phyloP scores from a whole-genome alignment of 2,797 vertebrate genomes.

The Gymnodraco acuticeps region DNA sequence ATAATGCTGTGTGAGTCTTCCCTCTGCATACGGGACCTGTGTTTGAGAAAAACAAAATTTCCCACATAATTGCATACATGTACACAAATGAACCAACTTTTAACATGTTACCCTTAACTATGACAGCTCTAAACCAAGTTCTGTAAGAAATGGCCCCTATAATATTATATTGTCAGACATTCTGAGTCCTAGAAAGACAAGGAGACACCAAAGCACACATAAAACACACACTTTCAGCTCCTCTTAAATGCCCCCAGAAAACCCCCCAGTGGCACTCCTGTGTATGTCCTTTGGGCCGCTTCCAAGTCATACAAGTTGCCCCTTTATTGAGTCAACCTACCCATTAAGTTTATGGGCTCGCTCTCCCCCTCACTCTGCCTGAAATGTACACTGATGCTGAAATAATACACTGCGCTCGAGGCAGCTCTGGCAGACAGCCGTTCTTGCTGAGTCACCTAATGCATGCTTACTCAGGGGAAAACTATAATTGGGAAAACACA shows the following conservation, averaged over 20 bases:
- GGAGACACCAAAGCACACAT: slow-evolving; percentile 22
- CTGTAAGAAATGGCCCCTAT: not conserved
- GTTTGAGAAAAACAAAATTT: not conserved
- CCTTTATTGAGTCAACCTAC: slow-evolving; percentile 75
- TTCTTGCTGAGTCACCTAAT: slow-evolving; percentile 79
- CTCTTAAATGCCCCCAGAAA: slow-evolving; percentile 49
- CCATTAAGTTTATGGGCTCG: slow-evolving; percentile 73
- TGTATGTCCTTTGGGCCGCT: slow-evolving; percentile 54
- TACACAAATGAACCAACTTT: not conserved
- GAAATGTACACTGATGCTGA: slow-evolving; percentile 76
- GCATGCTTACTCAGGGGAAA: slow-evolving; percentile 75
- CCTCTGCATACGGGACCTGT: slow-evolving; percentile 1
- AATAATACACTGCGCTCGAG: slow-evolving; percentile 73
- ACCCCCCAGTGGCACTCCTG: slow-evolving; percentile 32
- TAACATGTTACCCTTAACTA: not conserved
- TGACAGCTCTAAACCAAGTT: not conserved
- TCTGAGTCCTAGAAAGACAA: slow-evolving; percentile 20
- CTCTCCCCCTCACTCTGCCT: slow-evolving; percentile 45
- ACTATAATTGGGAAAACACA: slow-evolving; percentile 60
- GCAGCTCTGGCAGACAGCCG: slow-evolving; percentile 56
- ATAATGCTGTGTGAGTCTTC: slow-evolving; percentile 17
- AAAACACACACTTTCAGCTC: slow-evolving; percentile 29
- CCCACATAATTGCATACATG: not conserved
- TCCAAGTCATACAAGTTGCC: slow-evolving; percentile 76
- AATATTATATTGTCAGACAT: not conserved